These are phyloP conservation scores for Ligdia adustata DNA, from an alignment of 2,888 invertebrate genomes.

Conservation along the genomic window DNA sequence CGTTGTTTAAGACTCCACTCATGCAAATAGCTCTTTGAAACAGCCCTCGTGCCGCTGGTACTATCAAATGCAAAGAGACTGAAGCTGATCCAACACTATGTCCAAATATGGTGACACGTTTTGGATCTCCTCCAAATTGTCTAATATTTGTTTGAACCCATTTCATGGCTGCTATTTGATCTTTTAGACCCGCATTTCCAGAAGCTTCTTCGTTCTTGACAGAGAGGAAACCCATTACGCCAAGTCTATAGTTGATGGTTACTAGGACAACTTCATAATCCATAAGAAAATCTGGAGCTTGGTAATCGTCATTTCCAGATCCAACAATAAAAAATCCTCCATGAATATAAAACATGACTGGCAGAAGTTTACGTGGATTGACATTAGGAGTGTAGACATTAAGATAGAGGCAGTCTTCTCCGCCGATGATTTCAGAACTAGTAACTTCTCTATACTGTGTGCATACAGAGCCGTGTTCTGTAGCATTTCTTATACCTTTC, in stretches of 20 bases:
- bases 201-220: slow-evolving; percentile 55
- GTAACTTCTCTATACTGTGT: slow-evolving; percentile 19
- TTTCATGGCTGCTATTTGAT: slow-evolving; percentile 56
- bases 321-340: slow-evolving; percentile 55
- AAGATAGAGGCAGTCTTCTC: slow-evolving; percentile 57
- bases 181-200: slow-evolving; percentile 63
- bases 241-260: slow-evolving; percentile 62
- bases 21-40: slow-evolving; percentile 81
- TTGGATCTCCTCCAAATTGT: slow-evolving; percentile 52
- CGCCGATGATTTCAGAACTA: background rate
- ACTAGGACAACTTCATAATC: slow-evolving; percentile 54
- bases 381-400: slow-evolving; percentile 60
- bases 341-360: slow-evolving; percentile 64
- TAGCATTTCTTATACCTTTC: slow-evolving; percentile 30
- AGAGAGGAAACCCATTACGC: slow-evolving; percentile 56
- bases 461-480: slow-evolving; percentile 31
- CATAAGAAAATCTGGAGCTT: slow-evolving; percentile 58
- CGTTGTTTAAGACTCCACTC: slow-evolving; percentile 83
- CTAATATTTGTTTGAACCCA: slow-evolving; percentile 55
- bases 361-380: slow-evolving; percentile 37
- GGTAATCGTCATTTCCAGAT: slow-evolving; percentile 51
- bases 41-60: slow-evolving; percentile 50
- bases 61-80: slow-evolving; percentile 41
- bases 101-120: slow-evolving; percentile 53
- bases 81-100: slow-evolving; percentile 48